These are phyloP conservation scores for Amiota minor DNA, from an alignment of 2,888 invertebrate genomes.

Conservation along the genomic window DNA sequence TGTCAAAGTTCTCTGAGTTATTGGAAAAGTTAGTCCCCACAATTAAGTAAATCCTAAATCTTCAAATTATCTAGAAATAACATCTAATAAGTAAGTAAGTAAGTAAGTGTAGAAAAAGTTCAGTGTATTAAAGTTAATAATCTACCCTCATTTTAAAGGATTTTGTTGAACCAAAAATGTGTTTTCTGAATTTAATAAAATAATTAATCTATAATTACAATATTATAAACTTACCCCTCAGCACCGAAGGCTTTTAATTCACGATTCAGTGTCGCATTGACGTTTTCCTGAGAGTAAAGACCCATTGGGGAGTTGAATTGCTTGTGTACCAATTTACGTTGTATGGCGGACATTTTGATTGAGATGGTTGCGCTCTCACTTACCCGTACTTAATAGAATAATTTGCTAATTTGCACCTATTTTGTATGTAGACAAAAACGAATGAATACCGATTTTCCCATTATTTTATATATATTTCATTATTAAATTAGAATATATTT, in stretches of 20 bases:
- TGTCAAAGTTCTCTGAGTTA: no score
- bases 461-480: neutral
- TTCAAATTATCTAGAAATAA: no score
- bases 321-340: conserved; percentile 84
- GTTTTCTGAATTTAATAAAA: no score
- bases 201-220: conserved; percentile 12
- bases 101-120: no score
- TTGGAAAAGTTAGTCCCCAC: no score
- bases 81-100: no score
- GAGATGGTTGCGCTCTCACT: conserved; percentile 61
- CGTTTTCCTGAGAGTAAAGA: conserved; percentile 86
- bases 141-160: no score
- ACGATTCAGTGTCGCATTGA: conserved; percentile 85
- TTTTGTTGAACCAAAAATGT: no score
- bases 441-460: no score
- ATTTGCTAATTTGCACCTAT: conserved; percentile 3
- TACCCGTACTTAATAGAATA: conserved; percentile 26
- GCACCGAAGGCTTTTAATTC: conserved; percentile 86
- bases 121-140: no score
- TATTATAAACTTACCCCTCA: conserved; percentile 80
- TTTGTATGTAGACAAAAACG: conserved; percentile 5
- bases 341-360: conserved; percentile 80
- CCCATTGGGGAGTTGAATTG: conserved; percentile 93
- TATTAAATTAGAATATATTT: neutral
- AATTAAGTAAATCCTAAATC: no score